A percentile compares a stretch with the other conserved stretches of the same genome.
phyloP scores from a whole-genome alignment of 2,888 invertebrate genomes.

The Drosophila gaucha region DNA sequence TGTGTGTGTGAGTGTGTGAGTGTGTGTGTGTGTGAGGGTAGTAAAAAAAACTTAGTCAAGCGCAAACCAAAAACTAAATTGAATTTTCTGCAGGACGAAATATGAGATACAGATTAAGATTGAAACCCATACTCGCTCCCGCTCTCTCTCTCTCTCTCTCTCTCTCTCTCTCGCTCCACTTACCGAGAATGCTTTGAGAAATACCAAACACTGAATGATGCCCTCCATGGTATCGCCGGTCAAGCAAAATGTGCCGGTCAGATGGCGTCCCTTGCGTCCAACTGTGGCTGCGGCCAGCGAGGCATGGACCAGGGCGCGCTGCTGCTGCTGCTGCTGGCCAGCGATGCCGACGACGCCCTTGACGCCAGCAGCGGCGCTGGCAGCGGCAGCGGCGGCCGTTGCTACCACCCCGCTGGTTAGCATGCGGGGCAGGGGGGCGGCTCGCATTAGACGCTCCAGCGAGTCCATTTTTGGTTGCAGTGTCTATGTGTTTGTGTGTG shows the following conservation, averaged over 20 bases:
- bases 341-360: constrained; percentile 50
- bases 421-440: constrained; percentile 89
- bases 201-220: constrained; percentile 96
- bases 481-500: constrained; percentile 9
- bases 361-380: constrained; percentile 78
- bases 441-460: constrained; percentile 91
- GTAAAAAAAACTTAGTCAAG: constrained; percentile 66
- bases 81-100: constrained; percentile 62
- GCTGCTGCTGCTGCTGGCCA: constrained; percentile 73
- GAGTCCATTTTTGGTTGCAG: constrained; percentile 88
- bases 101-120: constrained; percentile 38
- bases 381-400: constrained; percentile 73
- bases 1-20: not conserved
- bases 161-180: constrained; percentile 84
- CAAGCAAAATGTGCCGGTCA: constrained; percentile 94
- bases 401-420: constrained; percentile 85
- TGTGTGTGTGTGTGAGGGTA: constrained; percentile 9
- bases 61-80: constrained; percentile 77
- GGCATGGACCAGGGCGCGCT: constrained; percentile 91
- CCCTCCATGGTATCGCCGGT: constrained; percentile 97
- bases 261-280: constrained; percentile 91
- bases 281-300: constrained; percentile 89
- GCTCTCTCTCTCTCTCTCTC: constrained; percentile 8
- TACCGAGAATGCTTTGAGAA: constrained; percentile 97
- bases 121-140: constrained; percentile 7